Evolutionary conservation across 2,113 vertebrate genomes (phyloP).

Genomic region (Bucco capensis): DNA sequence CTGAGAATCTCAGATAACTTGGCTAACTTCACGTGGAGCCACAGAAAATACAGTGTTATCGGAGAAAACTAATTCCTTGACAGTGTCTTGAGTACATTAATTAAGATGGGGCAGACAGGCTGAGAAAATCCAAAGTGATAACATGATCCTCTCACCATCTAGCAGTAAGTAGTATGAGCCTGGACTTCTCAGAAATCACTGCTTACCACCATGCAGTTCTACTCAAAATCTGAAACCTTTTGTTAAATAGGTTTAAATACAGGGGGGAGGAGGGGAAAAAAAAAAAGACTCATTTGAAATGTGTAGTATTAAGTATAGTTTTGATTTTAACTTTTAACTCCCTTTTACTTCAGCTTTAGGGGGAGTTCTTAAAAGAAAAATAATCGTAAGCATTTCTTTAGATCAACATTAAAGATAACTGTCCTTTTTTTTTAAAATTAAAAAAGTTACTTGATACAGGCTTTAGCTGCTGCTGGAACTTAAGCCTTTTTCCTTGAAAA

Average conservation of each 20-base stretch:
- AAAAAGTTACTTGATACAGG: not conserved
- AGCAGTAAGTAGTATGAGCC: not conserved
- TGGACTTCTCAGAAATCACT: not conserved
- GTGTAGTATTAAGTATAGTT: not conserved
- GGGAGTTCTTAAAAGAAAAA: not conserved
- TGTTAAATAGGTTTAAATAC: not conserved
- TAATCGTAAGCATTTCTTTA: not conserved
- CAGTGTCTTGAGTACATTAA: not conserved
- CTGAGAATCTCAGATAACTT: not conserved
- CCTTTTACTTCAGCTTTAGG: not conserved
- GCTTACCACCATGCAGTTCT: not conserved
- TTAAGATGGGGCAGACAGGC: not conserved
- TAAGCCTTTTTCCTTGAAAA: not conserved
- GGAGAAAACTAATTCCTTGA: not conserved
- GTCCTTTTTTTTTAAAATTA: not conserved
- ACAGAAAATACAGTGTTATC: not conserved
- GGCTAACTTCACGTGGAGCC: not conserved
- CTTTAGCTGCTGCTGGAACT: not conserved
- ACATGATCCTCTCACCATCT: not conserved
- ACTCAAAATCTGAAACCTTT: not conserved
- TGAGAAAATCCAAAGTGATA: not conserved
- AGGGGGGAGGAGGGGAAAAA: not conserved
- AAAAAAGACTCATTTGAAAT: not conserved
- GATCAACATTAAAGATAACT: not conserved
- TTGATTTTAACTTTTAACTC: not conserved